phyloP scores from a whole-genome alignment of 92 coral and sea anemone species.

The Meandrina meandrites region DNA sequence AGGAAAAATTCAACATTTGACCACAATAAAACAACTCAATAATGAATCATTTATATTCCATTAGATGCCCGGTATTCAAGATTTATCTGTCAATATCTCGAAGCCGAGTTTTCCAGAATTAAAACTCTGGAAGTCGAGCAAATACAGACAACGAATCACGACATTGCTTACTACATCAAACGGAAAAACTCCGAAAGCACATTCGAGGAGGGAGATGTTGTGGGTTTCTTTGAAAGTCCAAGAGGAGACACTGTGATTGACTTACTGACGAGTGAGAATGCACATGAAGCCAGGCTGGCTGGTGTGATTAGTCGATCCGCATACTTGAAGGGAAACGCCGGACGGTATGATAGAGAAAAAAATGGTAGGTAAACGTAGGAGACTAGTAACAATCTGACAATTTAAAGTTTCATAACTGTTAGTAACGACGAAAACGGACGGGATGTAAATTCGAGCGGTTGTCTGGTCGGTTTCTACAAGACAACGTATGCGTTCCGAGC shows the following conservation, averaged over 20 bases:
- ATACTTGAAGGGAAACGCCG: slow-evolving; percentile 67
- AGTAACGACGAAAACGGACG: background rate
- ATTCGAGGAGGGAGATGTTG: slow-evolving; percentile 92
- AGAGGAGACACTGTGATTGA: slow-evolving; percentile 82
- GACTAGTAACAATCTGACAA: too few species aligned
- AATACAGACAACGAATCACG: slow-evolving; percentile 73
- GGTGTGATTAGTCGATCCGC: slow-evolving; percentile 94
- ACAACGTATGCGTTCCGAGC: background rate
- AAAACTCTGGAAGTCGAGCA: slow-evolving; percentile 61
- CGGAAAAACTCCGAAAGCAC: slow-evolving; percentile 47
- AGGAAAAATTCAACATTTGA: background rate
- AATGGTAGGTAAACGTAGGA: background rate
- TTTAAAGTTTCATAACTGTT: background rate
- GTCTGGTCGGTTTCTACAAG: background rate
- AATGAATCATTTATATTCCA: background rate
- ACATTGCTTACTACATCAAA: slow-evolving; percentile 85
- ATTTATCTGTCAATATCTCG: slow-evolving; percentile 49
- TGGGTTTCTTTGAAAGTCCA: slow-evolving; percentile 73
- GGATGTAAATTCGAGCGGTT: background rate
- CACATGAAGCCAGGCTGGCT: slow-evolving; percentile 73
- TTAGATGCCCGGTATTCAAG: slow-evolving; percentile 25
- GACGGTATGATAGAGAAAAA: slow-evolving; percentile 6
- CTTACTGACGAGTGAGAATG: slow-evolving; percentile 79
- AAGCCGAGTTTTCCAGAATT: slow-evolving; percentile 73
- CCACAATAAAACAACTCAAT: background rate